These are phyloP conservation scores for Ellobium chinense DNA, from an alignment of 2,888 invertebrate species.

Conservation along the genomic window DNA sequence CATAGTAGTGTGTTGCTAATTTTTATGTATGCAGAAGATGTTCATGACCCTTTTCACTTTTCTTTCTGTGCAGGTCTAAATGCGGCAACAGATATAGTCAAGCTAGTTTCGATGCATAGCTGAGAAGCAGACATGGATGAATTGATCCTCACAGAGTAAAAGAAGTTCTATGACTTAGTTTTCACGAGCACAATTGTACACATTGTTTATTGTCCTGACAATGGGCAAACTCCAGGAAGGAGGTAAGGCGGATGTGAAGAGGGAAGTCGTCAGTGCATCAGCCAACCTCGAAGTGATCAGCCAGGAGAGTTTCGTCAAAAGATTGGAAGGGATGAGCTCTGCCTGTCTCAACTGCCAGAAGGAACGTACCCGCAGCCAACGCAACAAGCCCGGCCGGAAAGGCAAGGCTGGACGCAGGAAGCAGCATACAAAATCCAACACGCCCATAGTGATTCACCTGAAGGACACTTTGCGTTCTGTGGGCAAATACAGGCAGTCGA, in stretches of 20 bases:
- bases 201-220: too few relatives aligned
- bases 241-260: constrained; percentile 53
- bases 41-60: too few relatives aligned
- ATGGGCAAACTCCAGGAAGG: constrained; percentile 46
- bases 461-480: constrained; percentile 69
- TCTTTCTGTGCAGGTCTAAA: too few relatives aligned
- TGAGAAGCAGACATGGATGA: too few relatives aligned
- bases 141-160: too few relatives aligned
- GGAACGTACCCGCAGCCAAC: constrained; percentile 52
- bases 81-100: too few relatives aligned
- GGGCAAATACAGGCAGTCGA: constrained; percentile 62
- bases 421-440: constrained; percentile 63
- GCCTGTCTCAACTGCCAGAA: constrained; percentile 73
- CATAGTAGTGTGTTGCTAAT: too few relatives aligned
- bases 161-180: too few relatives aligned
- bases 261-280: constrained; percentile 65
- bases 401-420: constrained; percentile 54
- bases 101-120: too few relatives aligned
- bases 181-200: too few relatives aligned
- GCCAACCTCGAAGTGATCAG: constrained; percentile 68
- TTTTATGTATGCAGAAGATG: too few relatives aligned
- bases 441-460: constrained; percentile 72
- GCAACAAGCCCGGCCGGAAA: constrained; percentile 50
- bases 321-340: constrained; percentile 63
- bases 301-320: constrained; percentile 63